Evolutionary conservation across 2,888 invertebrate species (phyloP).

Genomic region (Schrankia costaestrigalis): DNA sequence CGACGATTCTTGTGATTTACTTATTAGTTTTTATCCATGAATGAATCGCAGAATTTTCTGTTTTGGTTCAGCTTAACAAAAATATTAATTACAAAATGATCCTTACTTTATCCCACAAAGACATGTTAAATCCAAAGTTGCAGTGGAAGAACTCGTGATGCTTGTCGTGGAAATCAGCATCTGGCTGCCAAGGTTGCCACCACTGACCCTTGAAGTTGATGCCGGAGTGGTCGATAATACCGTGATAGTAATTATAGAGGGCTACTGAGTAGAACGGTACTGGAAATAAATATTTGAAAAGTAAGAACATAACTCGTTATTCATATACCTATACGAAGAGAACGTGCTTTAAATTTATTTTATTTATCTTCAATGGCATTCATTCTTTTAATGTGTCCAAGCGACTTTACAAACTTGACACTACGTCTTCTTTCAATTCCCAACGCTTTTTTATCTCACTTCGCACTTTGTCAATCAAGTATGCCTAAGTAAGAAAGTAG

Average conservation of each 20-base stretch:
- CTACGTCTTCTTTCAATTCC: too few species aligned
- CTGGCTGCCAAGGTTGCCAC: slow-evolving; percentile 90
- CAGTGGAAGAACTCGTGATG: slow-evolving; percentile 90
- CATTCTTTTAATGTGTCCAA: too few species aligned
- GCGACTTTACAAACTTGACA: too few species aligned
- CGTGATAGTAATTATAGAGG: slow-evolving; percentile 83
- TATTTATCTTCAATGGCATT: too few species aligned
- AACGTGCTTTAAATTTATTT: too few species aligned
- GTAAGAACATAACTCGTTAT: too few species aligned
- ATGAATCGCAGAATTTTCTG: neutral
- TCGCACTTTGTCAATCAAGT: too few species aligned
- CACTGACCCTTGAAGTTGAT: slow-evolving; percentile 85
- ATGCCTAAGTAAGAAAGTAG: too few species aligned
- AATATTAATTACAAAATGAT: neutral
- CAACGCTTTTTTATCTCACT: too few species aligned
- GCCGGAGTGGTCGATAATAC: slow-evolving; percentile 88
- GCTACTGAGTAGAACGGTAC: slow-evolving; percentile 61
- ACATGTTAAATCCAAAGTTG: slow-evolving; percentile 88
- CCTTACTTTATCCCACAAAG: slow-evolving; percentile 84
- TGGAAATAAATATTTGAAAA: slow-evolving; percentile 33
- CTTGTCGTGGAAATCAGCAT: slow-evolving; percentile 87
- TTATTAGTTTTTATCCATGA: too few species aligned
- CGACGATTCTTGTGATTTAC: too few species aligned
- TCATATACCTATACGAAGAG: too few species aligned
- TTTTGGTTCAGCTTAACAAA: neutral